Conservation (phyloP, 2,888 invertebrate species). For the Nycteola revayana region DNA sequence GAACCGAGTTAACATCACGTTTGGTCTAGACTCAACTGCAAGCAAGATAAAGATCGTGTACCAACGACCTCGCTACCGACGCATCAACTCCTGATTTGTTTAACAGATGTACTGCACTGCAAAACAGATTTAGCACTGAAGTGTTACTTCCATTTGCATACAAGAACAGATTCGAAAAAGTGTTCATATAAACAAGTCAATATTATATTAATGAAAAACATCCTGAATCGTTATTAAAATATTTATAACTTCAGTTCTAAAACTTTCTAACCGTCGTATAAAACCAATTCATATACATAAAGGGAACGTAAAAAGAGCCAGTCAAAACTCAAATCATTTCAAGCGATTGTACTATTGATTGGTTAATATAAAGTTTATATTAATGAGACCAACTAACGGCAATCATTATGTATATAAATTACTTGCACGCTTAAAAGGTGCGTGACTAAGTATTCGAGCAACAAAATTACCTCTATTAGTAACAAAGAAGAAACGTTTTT, state of each 20-base stretch:
- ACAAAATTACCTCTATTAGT: conserved; percentile 42
- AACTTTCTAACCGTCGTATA: too few species aligned
- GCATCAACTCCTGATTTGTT: conserved; percentile 33
- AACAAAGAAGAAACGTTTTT: conserved; percentile 40
- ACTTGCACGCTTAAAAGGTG: conserved; percentile 34
- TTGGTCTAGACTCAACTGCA: conserved; percentile 42
- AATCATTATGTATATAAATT: conserved; percentile 12
- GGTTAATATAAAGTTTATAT: conserved; percentile 18
- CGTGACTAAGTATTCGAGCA: conserved; percentile 51
- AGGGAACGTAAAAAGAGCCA: too few species aligned
- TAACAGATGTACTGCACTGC: conserved; percentile 36
- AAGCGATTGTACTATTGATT: conserved; percentile 18
- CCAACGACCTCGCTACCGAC: conserved; percentile 42
- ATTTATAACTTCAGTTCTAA: too few species aligned
- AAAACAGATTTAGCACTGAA: conserved; percentile 17
- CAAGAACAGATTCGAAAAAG: too few species aligned
- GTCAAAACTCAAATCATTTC: conserved; percentile 7
- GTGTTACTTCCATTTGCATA: too few species aligned
- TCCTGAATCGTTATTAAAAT: too few species aligned
- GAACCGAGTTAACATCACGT: conserved; percentile 38
- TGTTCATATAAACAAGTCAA: too few species aligned
- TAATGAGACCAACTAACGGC: conserved; percentile 21
- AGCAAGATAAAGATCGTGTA: conserved; percentile 39
- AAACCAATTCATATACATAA: too few species aligned
- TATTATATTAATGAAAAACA: too few species aligned